Base-by-base conservation (phyloP, 1,140 invertebrate genomes). In the Camponotus floridanus region DNA sequence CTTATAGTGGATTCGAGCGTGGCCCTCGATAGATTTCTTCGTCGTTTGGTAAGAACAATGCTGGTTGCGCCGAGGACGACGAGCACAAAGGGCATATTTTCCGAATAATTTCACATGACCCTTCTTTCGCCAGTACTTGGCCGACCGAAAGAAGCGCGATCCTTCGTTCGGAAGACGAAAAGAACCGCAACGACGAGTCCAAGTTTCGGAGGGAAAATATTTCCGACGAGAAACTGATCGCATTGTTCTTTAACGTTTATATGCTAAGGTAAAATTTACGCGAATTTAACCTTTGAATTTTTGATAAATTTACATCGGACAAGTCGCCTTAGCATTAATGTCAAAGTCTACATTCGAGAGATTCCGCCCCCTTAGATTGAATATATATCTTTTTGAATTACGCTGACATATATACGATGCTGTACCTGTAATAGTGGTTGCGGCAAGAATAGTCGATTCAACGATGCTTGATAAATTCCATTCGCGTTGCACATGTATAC, bases 91-190 rank as follows among this genome's bases (percentile, higher is more conserved):
- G 87, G 85, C 74, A 87, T 86, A 91, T 91, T 92, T 93, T 92
- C 93, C 92, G 90, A 93, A 93, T 94, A 94, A 94, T 94, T 92
- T 94, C 86, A 92, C 92, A 62, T 87, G 57, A 71, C 85, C 76
- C 79, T 83, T 84, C 81, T 86, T 85, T 45, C 65, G 48, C 61
- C 57, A 74, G 26, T 76, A 76, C 59, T 91, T 90, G 57, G 13
- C 92, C 90, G 90, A 86, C 83, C 91, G 89, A 83, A 91, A 87
- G 76, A 87, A 91, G 78, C 76, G 71, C 64, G 87, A 85, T 51
- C 86, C 87, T 51, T 86, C 86, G 87, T 83, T 86, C 88, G 59
- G 67, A 65, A 67, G 68, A 42, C 4, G 68, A 88, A 78, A 87
- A 90, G 73, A 78, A 57, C n/a, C 55, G 64, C 67, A 87, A 59